A percentile compares a stretch with the other conserved stretches of the same genome.
phyloP scores from a whole-genome alignment of 2,888 invertebrate species.

The Drosophila flavopinicola region DNA sequence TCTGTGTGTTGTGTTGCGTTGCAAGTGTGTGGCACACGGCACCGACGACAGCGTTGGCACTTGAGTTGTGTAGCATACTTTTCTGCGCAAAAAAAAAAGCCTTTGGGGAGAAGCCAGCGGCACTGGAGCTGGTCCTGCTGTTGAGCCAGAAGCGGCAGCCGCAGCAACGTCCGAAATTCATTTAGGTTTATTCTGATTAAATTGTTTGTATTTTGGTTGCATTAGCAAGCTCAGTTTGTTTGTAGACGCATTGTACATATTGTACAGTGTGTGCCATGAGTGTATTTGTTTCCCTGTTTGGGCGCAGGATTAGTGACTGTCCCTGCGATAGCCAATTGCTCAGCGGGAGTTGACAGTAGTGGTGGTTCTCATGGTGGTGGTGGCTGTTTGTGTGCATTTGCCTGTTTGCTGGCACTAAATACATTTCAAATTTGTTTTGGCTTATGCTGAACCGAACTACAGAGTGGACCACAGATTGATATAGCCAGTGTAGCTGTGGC shows the following conservation, averaged over 20 bases:
- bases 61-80: constrained; percentile 75
- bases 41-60: constrained; percentile 55
- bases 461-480: constrained; percentile 67
- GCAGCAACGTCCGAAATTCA: constrained; percentile 63
- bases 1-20: too few relatives aligned
- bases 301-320: constrained; percentile 64
- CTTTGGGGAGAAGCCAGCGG: constrained; percentile 55
- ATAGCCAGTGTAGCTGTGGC: constrained; percentile 42
- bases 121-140: constrained; percentile 20
- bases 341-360: constrained; percentile 15
- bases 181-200: constrained; percentile 79
- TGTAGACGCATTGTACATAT: constrained; percentile 33
- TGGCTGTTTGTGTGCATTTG: constrained; percentile 15
- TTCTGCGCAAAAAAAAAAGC: constrained; percentile 69
- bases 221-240: constrained; percentile 58
- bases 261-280: constrained; percentile 16
- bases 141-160: constrained; percentile 18
- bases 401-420: constrained; percentile 72
- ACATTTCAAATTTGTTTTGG: constrained; percentile 78
- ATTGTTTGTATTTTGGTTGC: constrained; percentile 79
- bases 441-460: constrained; percentile 62
- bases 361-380: constrained; percentile 2
- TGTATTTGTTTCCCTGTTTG: constrained; percentile 43
- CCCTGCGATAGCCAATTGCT: constrained; percentile 32
- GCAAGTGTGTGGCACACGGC: constrained; percentile 57